Percentiles rank a stretch among this genome's conserved stretches.
Evolutionary conservation across 1,140 invertebrate genomes (phyloP).

Genomic region (Anastrepha obliqua): DNA sequence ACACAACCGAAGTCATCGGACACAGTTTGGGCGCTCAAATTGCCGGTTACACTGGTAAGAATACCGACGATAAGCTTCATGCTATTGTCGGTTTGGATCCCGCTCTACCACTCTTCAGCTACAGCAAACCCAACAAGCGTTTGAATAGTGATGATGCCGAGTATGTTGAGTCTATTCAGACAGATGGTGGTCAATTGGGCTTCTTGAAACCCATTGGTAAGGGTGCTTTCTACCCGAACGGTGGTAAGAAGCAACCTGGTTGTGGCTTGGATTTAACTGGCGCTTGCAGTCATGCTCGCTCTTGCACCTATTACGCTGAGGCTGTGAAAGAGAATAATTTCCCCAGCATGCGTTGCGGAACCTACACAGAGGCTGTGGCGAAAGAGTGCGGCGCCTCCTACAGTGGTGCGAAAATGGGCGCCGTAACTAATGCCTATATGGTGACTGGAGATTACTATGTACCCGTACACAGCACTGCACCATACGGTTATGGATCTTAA

Average conservation of each 20-base stretch:
- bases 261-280: slow-evolving; percentile 73
- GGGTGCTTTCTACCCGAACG: slow-evolving; percentile 71
- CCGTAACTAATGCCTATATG: slow-evolving; percentile 69
- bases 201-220: slow-evolving; percentile 75
- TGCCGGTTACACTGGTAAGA: slow-evolving; percentile 77
- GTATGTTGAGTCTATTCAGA: slow-evolving; percentile 84
- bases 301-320: slow-evolving; percentile 78
- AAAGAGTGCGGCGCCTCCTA: slow-evolving; percentile 64
- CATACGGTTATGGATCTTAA: slow-evolving; percentile 63
- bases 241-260: slow-evolving; percentile 75
- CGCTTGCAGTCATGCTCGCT: slow-evolving; percentile 74
- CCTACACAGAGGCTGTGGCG: slow-evolving; percentile 62
- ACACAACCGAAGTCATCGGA: slow-evolving; percentile 78
- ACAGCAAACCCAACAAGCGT: slow-evolving; percentile 73
- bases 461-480: slow-evolving; percentile 64
- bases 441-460: slow-evolving; percentile 69
- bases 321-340: slow-evolving; percentile 64
- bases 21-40: slow-evolving; percentile 82
- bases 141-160: slow-evolving; percentile 80
- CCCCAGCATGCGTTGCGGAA: slow-evolving; percentile 61
- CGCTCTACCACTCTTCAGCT: slow-evolving; percentile 74
- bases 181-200: slow-evolving; percentile 79
- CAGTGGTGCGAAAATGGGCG: slow-evolving; percentile 71
- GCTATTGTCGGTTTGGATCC: slow-evolving; percentile 76
- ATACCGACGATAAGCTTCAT: slow-evolving; percentile 50